Base-by-base conservation (phyloP, 2,797 vertebrate species). In the Melanotaenia pygmaea region DNA sequence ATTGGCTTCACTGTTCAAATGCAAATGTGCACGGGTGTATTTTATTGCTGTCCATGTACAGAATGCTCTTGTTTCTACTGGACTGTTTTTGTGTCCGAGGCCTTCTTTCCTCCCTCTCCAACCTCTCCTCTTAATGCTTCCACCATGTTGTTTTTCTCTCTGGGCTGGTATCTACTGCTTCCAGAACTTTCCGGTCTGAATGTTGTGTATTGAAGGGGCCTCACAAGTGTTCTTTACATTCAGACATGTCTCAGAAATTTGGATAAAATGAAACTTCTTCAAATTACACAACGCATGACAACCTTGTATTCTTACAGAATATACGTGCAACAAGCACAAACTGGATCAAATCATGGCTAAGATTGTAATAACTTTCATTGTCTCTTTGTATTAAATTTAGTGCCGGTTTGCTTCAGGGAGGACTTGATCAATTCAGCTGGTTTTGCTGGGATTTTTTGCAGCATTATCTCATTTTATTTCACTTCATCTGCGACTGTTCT, bases 1-100 rank as follows among this genome's bases (percentile, higher is more conserved):
- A 95, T 95, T 93, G 94, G 94, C 95, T 95, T 96, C 95, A 95
- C 95, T 96, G 95, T 92, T 87, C 87, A 84, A 84, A 86, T 70
- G 74, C 84, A 72, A 71, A 64, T 74, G 77, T 82, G 77, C 69
- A 72, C 79, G 84, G 73, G 59, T 88, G 83, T 81, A 68, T 78
- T 64, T 66, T 74, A 51, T 53, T 28, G 22, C 61, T 81, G 77
- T 85, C 65, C 72, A 62, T 78, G 79, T 87, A 56, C 78, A 57
- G 66, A 32, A 34, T 67, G 63, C 84, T 76, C 72, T 78, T 16
- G 67, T 86, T 73, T 82, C 80, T 85, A 76, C 83, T 88, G 76
- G 83, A 84, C 77, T 76, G 71, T 77, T 67, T 78, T 70, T 79
- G 72, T 78, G 61, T 79, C 71, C 18, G 76, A 84, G 74, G 69